Conservation (phyloP, 2,888 invertebrate genomes). For the Tipula helvola region DNA sequence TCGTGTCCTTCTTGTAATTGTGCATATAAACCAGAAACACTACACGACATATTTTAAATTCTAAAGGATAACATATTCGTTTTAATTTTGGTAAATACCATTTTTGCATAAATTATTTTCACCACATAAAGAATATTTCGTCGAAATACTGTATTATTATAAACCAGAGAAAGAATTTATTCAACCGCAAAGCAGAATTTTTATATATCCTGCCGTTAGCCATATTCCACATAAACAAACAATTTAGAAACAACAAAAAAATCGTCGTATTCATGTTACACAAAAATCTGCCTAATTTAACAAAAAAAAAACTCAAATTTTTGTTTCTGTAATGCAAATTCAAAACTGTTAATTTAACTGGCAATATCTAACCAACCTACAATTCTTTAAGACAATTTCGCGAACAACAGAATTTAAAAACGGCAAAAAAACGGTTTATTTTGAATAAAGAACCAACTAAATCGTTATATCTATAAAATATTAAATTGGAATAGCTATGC, state of each 20-base stretch:
- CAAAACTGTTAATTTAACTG: too few species aligned
- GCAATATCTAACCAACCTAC: neutral
- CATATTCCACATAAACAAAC: neutral
- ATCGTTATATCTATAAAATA: too few species aligned
- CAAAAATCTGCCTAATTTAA: neutral
- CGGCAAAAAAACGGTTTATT: neutral
- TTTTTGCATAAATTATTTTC: too few species aligned
- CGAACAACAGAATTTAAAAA: neutral
- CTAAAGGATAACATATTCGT: too few species aligned
- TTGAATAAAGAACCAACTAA: neutral
- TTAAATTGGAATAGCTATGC: too few species aligned
- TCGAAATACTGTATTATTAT: neutral
- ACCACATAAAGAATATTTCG: neutral
- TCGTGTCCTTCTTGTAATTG: too few species aligned
- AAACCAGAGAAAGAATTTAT: neutral
- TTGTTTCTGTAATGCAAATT: too few species aligned
- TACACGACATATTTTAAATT: too few species aligned
- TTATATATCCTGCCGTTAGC: neutral
- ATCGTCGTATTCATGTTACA: neutral
- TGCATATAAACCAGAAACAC: too few species aligned
- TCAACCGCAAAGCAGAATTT: neutral
- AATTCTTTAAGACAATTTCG: neutral
- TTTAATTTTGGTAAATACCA: too few species aligned
- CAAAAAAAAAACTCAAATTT: neutral
- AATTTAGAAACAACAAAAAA: neutral